Evolutionary conservation across 2,113 vertebrate genomes (phyloP), one percentile per base, ranked within the genome.

Genomic region (Climacteris rufus): DNA sequence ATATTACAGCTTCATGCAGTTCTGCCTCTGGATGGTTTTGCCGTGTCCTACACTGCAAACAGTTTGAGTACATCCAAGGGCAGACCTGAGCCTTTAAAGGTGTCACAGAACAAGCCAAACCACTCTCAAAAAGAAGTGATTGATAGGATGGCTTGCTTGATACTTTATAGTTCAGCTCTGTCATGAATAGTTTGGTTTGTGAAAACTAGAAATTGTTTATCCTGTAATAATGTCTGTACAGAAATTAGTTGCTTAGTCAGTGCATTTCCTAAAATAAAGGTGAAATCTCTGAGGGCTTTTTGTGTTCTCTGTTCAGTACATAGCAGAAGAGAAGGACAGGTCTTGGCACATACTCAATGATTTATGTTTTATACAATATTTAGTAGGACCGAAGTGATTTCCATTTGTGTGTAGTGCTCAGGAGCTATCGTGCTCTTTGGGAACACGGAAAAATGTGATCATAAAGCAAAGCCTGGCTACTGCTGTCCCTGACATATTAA

Each of bases 341-440:
- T 80, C 75, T 90, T 91, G 76, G 92, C 84, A 68, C 27, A n/a
- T 74, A 33, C 47, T 91, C 54, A 93, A 90, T 93, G 76, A 92
- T 96, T 96, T 93, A 93, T 96, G 42, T 86, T 95, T 78, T 87
- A 90, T 96, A 44, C 89, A 92, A 89, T 95, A 95, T 93, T 97
- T 65, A 96, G 61, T 28, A 83, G 77, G 57, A 47, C 61, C 83
- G 79, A 81, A 93, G 91, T 74, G 59, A 24, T 94, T 96, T 96
- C 74, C 71, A 39, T 90, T 84, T 94, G 75, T 1, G 3, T 56
- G 56, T 66, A 79, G 50, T 49, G 60, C 63, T 93, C 68, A 70
- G 79, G 68, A 93, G 47, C 54, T 81, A 71, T 50, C 23, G 5
- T 82, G 86, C 74, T 87, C 60, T 68, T 65, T 72, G 68, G 61